Percentiles rank a stretch among this genome's conserved stretches.
Evolutionary conservation across 1,140 invertebrate species (phyloP).

Genomic region (Gryllus bimaculatus): DNA sequence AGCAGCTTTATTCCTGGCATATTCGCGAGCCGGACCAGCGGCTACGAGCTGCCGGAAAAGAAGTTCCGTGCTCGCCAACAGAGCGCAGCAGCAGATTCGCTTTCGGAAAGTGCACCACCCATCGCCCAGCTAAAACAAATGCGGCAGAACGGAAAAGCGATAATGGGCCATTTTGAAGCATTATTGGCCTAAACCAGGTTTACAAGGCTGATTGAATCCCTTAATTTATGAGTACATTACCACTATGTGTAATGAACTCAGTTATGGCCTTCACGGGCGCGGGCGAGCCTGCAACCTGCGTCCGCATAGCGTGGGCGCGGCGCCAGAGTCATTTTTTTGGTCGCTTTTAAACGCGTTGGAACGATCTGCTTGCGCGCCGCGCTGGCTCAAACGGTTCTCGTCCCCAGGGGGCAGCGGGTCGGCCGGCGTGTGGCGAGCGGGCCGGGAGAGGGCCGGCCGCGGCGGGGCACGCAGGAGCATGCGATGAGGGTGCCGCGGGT

Average conservation of each 20-base stretch:
- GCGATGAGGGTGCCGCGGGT: no score
- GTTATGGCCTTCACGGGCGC: background rate
- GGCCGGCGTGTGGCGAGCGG: background rate
- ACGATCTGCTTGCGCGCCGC: background rate
- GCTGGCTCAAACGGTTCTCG: background rate
- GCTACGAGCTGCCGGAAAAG: background rate
- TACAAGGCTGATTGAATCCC: background rate
- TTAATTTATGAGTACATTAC: background rate
- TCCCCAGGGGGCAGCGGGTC: background rate
- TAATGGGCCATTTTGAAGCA: background rate
- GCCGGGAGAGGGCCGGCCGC: no score
- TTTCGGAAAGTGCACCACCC: background rate
- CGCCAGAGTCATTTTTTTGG: background rate
- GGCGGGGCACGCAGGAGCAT: no score
- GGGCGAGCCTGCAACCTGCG: background rate
- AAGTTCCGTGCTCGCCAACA: background rate
- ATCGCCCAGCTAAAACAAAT: background rate
- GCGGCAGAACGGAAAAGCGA: background rate
- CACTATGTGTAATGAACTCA: background rate
- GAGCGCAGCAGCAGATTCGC: background rate
- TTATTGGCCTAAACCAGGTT: slow-evolving; percentile 3
- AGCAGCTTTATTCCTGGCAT: no score
- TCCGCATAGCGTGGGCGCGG: no score
- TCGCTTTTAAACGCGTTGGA: background rate
- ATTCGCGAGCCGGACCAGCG: no score